These are phyloP conservation scores for Prionace glauca DNA, from an alignment of 2,797 vertebrate genomes.

Conservation along the genomic window DNA sequence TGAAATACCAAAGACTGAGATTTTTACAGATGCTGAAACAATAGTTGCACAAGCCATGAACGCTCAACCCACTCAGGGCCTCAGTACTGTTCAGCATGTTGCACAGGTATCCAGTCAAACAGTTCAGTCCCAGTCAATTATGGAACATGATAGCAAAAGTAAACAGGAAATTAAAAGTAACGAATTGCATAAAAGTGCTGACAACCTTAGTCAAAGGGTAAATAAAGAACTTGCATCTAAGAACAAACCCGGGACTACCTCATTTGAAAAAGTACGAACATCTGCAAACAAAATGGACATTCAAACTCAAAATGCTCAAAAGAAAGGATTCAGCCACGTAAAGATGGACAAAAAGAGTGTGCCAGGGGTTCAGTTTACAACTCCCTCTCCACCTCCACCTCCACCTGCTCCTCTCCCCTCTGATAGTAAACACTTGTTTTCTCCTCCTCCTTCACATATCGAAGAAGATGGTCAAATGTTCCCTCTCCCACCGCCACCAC, in stretches of 20 bases:
- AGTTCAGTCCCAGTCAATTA: conserved; percentile 48
- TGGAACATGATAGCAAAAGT: conserved; percentile 58
- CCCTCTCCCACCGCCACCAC: conserved; percentile 52
- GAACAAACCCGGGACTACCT: conserved; percentile 43
- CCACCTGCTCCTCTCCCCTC: conserved; percentile 47
- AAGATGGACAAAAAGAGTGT: conserved; percentile 57
- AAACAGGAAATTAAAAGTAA: conserved; percentile 42
- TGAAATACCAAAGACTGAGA: conserved; percentile 40
- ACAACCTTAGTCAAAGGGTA: conserved; percentile 43
- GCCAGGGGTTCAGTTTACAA: conserved; percentile 55
- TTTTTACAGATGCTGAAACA: conserved; percentile 39
- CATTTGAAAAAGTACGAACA: conserved; percentile 45
- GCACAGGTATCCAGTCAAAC: conserved; percentile 41
- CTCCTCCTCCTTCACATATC: conserved; percentile 66
- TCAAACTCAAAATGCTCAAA: conserved; percentile 41
- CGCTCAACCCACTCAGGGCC: neutral
- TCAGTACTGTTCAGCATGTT: neutral
- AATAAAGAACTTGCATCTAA: conserved; percentile 45
- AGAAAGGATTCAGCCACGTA: conserved; percentile 52
- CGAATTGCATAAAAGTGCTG: conserved; percentile 43
- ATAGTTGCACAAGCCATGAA: conserved; percentile 46
- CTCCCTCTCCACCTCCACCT: conserved; percentile 64
- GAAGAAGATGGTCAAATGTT: conserved; percentile 54
- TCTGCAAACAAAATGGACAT: conserved; percentile 61
- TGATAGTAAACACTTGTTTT: conserved; percentile 65